phyloP scores from a whole-genome alignment of 1,140 invertebrate genomes.

The Drosophila teissieri region DNA sequence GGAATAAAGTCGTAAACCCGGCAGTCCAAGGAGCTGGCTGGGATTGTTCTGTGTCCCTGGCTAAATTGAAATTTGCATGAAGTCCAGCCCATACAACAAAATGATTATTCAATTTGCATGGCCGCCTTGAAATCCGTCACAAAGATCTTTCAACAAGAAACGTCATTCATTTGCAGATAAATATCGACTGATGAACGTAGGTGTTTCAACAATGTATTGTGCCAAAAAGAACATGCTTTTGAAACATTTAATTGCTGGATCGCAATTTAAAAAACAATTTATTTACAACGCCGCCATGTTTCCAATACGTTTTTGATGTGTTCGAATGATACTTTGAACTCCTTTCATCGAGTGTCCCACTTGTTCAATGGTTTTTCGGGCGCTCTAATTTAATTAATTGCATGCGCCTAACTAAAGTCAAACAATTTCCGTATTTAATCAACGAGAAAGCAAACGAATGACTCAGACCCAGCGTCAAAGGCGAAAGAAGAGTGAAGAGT shows the following conservation, averaged over 20 bases:
- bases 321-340: slow-evolving; percentile 14
- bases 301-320: not conserved
- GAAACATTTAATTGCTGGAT: not conserved
- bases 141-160: not conserved
- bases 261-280: not conserved
- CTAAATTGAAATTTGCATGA: slow-evolving; percentile 77
- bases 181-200: not conserved
- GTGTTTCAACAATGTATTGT: not conserved
- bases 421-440: slow-evolving; percentile 79
- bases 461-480: slow-evolving; percentile 48
- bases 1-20: slow-evolving; percentile 76
- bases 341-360: slow-evolving; percentile 27
- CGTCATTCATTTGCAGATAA: not conserved
- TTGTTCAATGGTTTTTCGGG: slow-evolving; percentile 45
- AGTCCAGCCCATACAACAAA: slow-evolving; percentile 35
- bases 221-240: not conserved
- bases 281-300: not conserved
- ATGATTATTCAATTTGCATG: slow-evolving; percentile 74
- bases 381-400: slow-evolving; percentile 77
- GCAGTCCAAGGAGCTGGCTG: slow-evolving; percentile 38
- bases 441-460: slow-evolving; percentile 71
- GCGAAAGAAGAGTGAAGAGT: slow-evolving; percentile 32
- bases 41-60: slow-evolving; percentile 27
- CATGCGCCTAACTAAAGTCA: slow-evolving; percentile 70
- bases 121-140: slow-evolving; percentile 35